Percentiles rank a stretch among this genome's conserved stretches.
Conservation (phyloP, 2,888 invertebrate genomes). For the Dyspetes luteomarginatus region DNA sequence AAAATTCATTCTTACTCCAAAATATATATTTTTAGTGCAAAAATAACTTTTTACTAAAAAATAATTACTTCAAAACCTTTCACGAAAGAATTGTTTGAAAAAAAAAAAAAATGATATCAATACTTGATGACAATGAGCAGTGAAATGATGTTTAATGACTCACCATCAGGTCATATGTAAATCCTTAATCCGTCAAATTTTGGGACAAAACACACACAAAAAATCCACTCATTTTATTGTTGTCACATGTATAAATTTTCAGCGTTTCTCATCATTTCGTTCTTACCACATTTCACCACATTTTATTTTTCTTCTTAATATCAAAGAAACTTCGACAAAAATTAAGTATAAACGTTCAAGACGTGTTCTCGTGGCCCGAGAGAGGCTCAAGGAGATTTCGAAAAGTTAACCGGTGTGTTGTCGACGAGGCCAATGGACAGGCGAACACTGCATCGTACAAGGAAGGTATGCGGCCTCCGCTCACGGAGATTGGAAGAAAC, state of each 20-base stretch:
- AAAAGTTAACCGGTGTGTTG: conserved; percentile 77
- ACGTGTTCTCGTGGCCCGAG: conserved; percentile 8
- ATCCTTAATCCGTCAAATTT: conserved; percentile 66
- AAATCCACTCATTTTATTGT: conserved; percentile 65
- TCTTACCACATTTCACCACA: conserved; percentile 9
- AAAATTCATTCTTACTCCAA: not conserved
- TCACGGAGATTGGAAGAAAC: conserved; percentile 80
- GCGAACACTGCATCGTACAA: conserved; percentile 80
- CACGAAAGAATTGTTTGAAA: too few species aligned
- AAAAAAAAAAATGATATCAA: too few species aligned
- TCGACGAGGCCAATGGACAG: conserved; percentile 79
- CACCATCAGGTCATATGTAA: conserved; percentile 66
- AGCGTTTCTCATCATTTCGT: conserved; percentile 6
- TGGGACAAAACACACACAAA: conserved; percentile 33
- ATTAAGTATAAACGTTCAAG: too few species aligned
- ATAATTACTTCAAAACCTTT: too few species aligned
- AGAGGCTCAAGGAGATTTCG: conserved; percentile 35
- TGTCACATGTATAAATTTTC: conserved; percentile 40
- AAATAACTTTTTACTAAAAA: not conserved
- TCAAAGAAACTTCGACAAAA: not conserved
- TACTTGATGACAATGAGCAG: too few species aligned
- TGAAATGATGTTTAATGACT: conserved; percentile 32
- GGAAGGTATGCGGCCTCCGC: conserved; percentile 81
- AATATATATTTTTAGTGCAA: not conserved
- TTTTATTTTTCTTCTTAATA: conserved; percentile 1